Evolutionary conservation across 2,113 vertebrate species (phyloP).

Genomic region (Phyllostomus discolor): DNA sequence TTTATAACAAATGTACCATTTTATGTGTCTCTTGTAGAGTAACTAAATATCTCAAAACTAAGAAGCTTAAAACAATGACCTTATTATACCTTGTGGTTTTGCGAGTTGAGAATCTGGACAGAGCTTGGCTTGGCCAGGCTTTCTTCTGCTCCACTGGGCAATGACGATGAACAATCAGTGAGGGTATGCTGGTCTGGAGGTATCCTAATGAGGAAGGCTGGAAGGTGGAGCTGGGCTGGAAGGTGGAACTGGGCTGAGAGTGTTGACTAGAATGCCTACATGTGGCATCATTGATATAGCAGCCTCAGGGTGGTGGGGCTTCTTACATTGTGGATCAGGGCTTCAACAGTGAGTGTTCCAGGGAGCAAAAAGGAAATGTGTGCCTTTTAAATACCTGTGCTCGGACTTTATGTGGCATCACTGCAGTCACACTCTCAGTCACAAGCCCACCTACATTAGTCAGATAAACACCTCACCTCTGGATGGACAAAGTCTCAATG

Average conservation of each 20-base stretch:
- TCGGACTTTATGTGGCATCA: background rate
- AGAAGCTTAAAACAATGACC: background rate
- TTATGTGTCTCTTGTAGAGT: background rate
- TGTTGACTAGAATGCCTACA: background rate
- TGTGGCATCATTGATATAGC: accelerated
- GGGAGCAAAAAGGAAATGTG: background rate
- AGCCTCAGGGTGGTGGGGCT: background rate
- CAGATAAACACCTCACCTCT: background rate
- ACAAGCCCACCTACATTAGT: background rate
- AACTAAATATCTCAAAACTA: background rate
- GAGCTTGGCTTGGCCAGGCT: background rate
- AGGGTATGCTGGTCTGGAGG: background rate
- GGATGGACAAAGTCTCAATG: background rate
- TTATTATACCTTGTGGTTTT: background rate
- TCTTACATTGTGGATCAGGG: background rate
- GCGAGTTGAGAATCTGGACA: background rate
- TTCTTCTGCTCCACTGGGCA: background rate
- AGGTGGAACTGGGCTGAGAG: background rate
- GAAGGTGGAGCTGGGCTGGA: background rate
- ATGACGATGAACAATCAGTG: background rate
- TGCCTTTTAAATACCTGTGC: background rate
- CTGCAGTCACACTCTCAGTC: background rate
- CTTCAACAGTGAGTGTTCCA: background rate
- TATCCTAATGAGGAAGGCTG: background rate
- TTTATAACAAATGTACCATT: background rate